phyloP scores from a whole-genome alignment of 1,140 invertebrate species.

The Chymomyza costata region DNA sequence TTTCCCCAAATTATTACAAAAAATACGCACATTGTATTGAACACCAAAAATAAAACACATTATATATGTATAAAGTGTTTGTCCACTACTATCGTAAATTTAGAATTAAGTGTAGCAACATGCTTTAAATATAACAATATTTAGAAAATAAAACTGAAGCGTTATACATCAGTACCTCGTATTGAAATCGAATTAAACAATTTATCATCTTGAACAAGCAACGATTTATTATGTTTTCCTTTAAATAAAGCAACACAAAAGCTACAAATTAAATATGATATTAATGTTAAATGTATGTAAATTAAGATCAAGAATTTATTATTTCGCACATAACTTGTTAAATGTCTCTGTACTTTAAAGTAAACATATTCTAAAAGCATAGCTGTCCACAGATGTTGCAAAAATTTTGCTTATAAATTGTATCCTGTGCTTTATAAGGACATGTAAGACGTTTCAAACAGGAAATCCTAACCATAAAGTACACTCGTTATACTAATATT shows the following conservation, averaged over 20 bases:
- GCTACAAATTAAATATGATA: too few relatives aligned
- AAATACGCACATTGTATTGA: conserved; percentile 29
- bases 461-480: too few relatives aligned
- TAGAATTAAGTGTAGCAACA: conserved; percentile 36
- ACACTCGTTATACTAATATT: too few relatives aligned
- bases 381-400: too few relatives aligned
- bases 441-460: too few relatives aligned
- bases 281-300: conserved; percentile 1
- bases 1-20: too few relatives aligned
- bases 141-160: conserved; percentile 29
- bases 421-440: too few relatives aligned
- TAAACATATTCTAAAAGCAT: too few relatives aligned
- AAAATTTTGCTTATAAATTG: too few relatives aligned
- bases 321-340: not conserved
- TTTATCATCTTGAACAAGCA: too few relatives aligned
- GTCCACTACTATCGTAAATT: conserved; percentile 45
- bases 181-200: conserved; percentile 28
- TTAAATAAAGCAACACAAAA: too few relatives aligned
- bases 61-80: conserved; percentile 29
- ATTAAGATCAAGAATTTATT: not conserved
- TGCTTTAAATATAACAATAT: conserved; percentile 34
- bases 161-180: conserved; percentile 61
- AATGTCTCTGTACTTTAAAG: too few relatives aligned
- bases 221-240: conserved; percentile 46
- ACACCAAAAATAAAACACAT: conserved; percentile 34